Percentiles rank a stretch among this genome's conserved stretches.
phyloP scores from a whole-genome alignment of 1,140 invertebrate species.

The Tetranychus cinnabarinus region DNA sequence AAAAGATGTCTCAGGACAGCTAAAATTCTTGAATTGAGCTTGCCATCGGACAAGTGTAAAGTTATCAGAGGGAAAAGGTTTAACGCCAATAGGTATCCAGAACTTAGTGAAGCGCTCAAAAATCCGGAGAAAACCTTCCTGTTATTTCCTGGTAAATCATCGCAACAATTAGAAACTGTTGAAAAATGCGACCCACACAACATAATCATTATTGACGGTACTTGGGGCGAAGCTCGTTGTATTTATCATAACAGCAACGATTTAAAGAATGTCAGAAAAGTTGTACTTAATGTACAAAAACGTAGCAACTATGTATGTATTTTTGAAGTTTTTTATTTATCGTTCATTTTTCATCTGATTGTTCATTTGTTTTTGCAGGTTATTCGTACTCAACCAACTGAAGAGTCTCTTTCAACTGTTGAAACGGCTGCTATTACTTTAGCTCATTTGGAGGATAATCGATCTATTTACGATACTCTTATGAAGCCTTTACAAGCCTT shows the following conservation, averaged over 20 bases:
- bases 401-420: conserved; percentile 67
- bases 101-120: neutral
- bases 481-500: conserved; percentile 51
- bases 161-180: conserved; percentile 23
- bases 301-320: conserved; percentile 44
- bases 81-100: conserved; percentile 22
- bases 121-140: conserved; percentile 38
- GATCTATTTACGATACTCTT: conserved; percentile 21
- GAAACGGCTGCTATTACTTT: conserved; percentile 41
- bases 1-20: conserved; percentile 64
- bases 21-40: conserved; percentile 52
- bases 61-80: conserved; percentile 64
- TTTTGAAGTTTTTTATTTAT: too few species aligned
- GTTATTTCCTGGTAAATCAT: conserved; percentile 51
- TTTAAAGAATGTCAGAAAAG: conserved; percentile 15
- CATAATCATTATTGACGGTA: conserved; percentile 68
- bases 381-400: conserved; percentile 72
- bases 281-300: conserved; percentile 39
- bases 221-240: conserved; percentile 69
- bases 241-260: conserved; percentile 23
- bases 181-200: conserved; percentile 33
- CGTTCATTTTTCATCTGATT: too few species aligned
- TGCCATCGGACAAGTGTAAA: conserved; percentile 44
- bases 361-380: conserved; percentile 17
- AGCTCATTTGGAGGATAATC: conserved; percentile 5